Conservation (phyloP, 2,888 invertebrate genomes). For the Dasysyrphus albostriatus region DNA sequence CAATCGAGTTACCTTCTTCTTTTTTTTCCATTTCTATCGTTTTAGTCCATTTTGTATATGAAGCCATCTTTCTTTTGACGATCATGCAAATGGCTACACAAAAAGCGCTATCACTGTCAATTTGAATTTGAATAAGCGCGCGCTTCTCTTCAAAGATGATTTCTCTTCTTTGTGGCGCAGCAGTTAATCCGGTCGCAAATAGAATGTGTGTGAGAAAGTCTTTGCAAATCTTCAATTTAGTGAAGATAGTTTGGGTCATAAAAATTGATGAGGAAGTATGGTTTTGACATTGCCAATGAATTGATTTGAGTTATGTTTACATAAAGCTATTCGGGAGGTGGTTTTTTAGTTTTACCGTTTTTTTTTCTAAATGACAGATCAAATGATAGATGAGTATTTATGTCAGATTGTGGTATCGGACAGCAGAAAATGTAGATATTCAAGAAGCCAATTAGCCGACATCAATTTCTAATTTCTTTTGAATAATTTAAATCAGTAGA, state of each 20-base stretch:
- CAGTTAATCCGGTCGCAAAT: conserved; percentile 45
- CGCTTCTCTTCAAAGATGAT: conserved; percentile 46
- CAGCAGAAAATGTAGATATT: background rate
- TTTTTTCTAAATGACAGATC: conserved; percentile 8
- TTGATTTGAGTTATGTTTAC: conserved; percentile 28
- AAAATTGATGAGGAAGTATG: conserved; percentile 38
- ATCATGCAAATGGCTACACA: conserved; percentile 53
- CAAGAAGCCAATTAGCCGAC: background rate
- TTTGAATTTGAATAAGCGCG: conserved; percentile 36
- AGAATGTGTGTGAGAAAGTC: conserved; percentile 71
- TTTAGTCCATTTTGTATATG: conserved; percentile 2
- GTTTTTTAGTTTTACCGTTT: background rate
- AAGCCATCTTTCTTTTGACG: conserved; percentile 8
- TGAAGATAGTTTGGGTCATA: conserved; percentile 56
- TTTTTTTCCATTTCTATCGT: background rate
- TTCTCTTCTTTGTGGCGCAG: conserved; percentile 11
- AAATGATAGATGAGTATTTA: background rate
- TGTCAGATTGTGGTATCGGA: background rate
- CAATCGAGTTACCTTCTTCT: conserved; percentile 28
- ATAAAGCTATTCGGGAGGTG: background rate
- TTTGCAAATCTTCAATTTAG: conserved; percentile 41
- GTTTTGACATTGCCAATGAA: conserved; percentile 62
- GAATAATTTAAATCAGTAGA: background rate
- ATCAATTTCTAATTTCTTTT: conserved; percentile 6
- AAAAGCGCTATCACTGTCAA: conserved; percentile 55